A percentile compares a stretch with the other conserved stretches of the same genome.
phyloP scores from a whole-genome alignment of 2,113 vertebrate genomes.

The human (Homo sapiens) region GRCh38 chr16:85052501-85053000 shows the following conservation, averaged over 20 bases:
- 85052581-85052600: fast-evolving
- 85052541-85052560: neutral
- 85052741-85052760: neutral
- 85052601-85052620: neutral
- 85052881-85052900: no score
- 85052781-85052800: fast-evolving
- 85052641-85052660: fast-evolving
- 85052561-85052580: neutral
- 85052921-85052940: no score
- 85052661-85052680: no score
- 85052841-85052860: neutral
- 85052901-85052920: no score
- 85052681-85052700: neutral
- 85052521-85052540: no score
- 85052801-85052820: neutral
- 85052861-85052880: neutral
- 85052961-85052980: no score
- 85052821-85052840: fast-evolving
- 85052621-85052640: fast-evolving
- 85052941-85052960: no score
- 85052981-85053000: no score
- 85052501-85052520: no score
- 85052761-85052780: neutral
- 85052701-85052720: neutral
- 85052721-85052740: neutral